A percentile compares a stretch with the other conserved stretches of the same genome.
These are phyloP conservation scores for Herminia tarsipennalis DNA, from an alignment of 2,888 invertebrate species.

Conservation along the genomic window DNA sequence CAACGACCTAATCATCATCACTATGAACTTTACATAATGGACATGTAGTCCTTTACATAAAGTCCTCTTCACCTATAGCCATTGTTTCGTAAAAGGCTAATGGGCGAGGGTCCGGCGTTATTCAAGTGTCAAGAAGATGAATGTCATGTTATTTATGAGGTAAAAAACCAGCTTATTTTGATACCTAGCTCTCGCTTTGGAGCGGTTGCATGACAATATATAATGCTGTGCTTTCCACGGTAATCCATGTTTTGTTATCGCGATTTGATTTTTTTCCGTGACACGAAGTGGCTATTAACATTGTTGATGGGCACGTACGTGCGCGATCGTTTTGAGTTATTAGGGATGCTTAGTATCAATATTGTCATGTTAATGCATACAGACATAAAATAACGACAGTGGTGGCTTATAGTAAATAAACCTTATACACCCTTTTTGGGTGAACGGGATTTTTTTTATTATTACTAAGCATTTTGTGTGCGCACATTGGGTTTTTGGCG, in stretches of 20 bases:
- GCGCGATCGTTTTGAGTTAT: slow-evolving; percentile 31
- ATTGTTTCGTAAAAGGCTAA: slow-evolving; percentile 80
- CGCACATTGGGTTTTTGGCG: too few species aligned
- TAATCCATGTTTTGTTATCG: slow-evolving; percentile 50
- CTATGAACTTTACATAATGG: slow-evolving; percentile 64
- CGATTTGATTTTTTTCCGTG: slow-evolving; percentile 49
- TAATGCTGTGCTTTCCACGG: slow-evolving; percentile 47
- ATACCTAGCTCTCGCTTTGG: slow-evolving; percentile 45
- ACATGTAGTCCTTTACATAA: slow-evolving; percentile 57
- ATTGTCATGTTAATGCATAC: slow-evolving; percentile 3
- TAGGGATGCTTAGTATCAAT: slow-evolving; percentile 14
- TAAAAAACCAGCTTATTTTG: slow-evolving; percentile 61
- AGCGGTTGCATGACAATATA: slow-evolving; percentile 50
- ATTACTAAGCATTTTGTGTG: too few species aligned
- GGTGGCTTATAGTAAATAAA: too few species aligned
- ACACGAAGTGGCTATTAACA: slow-evolving; percentile 42
- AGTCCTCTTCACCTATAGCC: slow-evolving; percentile 56
- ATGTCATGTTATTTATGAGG: slow-evolving; percentile 78
- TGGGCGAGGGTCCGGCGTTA: slow-evolving; percentile 70
- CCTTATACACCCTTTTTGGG: too few species aligned
- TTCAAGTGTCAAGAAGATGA: slow-evolving; percentile 81
- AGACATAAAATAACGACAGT: too few species aligned
- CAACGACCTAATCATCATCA: slow-evolving; percentile 42
- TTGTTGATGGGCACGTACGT: slow-evolving; percentile 36
- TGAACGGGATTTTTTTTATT: too few species aligned